Evolutionary conservation across 2,797 vertebrate species (phyloP).

Genomic region (Pseudotriccus pelzelni): DNA sequence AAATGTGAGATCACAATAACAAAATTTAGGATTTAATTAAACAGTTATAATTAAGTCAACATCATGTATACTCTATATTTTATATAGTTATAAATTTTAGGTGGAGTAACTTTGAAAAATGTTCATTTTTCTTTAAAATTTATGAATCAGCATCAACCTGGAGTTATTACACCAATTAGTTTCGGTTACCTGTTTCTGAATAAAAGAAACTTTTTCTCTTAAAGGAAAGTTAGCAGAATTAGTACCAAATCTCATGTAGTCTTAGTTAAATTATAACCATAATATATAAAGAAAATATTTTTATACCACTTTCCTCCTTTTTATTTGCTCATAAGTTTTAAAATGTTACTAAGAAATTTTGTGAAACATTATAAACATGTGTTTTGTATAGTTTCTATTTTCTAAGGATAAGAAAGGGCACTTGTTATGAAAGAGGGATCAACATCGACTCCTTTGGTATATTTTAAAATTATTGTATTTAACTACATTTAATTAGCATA

Average conservation of each 20-base stretch:
- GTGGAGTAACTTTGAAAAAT: not conserved
- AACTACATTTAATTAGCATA: conserved; percentile 40
- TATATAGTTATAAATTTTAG: not conserved
- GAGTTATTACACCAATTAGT: not conserved
- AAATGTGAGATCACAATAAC: not conserved
- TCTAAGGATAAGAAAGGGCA: conserved; percentile 18
- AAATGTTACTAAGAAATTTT: not conserved
- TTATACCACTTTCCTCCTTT: not conserved
- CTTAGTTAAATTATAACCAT: not conserved
- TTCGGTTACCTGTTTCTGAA: not conserved
- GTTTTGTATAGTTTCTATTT: conserved; percentile 71
- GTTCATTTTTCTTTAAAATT: not conserved
- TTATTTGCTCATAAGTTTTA: not conserved
- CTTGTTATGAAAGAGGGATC: conserved; percentile 43
- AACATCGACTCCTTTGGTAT: conserved; percentile 35
- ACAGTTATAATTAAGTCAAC: not conserved
- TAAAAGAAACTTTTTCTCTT: not conserved
- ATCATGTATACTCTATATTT: not conserved
- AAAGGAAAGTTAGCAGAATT: not conserved
- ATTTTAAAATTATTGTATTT: conserved; percentile 40
- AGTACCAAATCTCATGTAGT: not conserved
- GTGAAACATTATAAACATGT: conserved; percentile 21
- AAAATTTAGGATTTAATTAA: not conserved
- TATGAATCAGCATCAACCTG: not conserved
- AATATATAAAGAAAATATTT: not conserved